Base-by-base conservation (phyloP, 2,797 vertebrate species). In the Pempheris klunzingeri region DNA sequence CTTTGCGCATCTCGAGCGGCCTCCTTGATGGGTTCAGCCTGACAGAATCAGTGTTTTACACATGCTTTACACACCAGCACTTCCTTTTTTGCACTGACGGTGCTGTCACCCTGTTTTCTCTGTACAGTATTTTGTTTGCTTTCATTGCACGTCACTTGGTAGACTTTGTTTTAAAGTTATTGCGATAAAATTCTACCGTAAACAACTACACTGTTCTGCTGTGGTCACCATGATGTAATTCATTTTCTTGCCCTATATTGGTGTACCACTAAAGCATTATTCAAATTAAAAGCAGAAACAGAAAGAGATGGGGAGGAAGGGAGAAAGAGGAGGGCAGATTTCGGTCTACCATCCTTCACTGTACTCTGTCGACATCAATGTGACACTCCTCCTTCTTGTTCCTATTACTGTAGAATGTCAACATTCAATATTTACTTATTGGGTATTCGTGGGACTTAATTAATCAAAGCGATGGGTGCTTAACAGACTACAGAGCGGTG, bases 401-500 rank as follows among this genome's bases (percentile, higher is more conserved):
- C 76, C 81, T 90, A 91, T 92, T 91, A 90, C 79, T 34, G 68
- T 58, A 60, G 28, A 85, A 78, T 62, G 85, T 91, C 83, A 90
- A 87, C 89, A 88, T 88, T 88, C 83, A 88, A 83, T 88, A 90
- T 92, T 90, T 91, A 86, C 86, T 83, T 87, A 88, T 82, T 80
- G 69, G 69, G 55, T 70, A 87, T 91, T 86, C 76, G 85, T 80
- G 47, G 58, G 69, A 60, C 74, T 81, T 92, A 81, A 90, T 92
- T 88, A 90, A 89, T 90, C 86, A 90, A 55, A 71, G 63, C 18
- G 46, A 84, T 81, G 72, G 85, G 60, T 60, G 58, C 58, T 85
- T 59, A 71, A 55, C 55, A 67, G 50, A 71, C 63, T 49, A 14
- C 57, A 53, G 55, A 63, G 64, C 38, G 26, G n/a, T 10, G 24